These are phyloP conservation scores for Zeugodacus cucurbitae DNA, from an alignment of 1,140 invertebrate species.

Conservation along the genomic window DNA sequence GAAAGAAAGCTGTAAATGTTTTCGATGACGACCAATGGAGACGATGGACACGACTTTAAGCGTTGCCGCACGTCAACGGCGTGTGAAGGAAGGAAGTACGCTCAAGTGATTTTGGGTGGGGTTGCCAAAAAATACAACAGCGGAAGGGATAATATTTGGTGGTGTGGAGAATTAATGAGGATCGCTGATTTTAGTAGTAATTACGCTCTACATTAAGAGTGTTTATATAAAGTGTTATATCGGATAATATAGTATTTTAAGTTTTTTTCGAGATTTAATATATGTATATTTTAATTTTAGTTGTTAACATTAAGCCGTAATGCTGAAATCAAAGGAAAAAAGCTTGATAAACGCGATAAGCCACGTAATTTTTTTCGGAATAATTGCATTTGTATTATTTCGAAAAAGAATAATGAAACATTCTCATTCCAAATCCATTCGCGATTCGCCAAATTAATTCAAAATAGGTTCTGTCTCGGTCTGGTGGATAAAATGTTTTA, in stretches of 20 bases:
- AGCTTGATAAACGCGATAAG: conserved; percentile 14
- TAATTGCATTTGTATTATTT: not conserved
- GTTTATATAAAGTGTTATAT: not conserved
- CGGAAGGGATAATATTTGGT: not conserved
- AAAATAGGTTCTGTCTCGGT: no score
- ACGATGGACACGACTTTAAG: not conserved
- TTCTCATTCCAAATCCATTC: no score
- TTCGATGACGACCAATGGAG: not conserved
- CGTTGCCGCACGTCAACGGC: not conserved
- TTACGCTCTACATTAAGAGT: not conserved
- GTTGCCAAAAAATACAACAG: no score
- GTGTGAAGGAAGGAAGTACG: conserved; percentile 23
- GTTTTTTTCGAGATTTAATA: not conserved
- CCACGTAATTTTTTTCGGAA: not conserved
- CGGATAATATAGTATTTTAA: not conserved
- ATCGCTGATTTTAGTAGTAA: not conserved
- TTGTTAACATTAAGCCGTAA: not conserved
- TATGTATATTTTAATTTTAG: not conserved
- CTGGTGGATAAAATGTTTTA: no score
- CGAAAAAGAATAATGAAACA: no score
- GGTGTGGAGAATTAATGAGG: not conserved
- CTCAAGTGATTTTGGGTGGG: conserved; percentile 20
- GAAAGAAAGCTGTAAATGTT: not conserved
- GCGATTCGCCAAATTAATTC: no score
- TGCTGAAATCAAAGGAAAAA: not conserved